A percentile compares a stretch with the other conserved stretches of the same genome.
These are phyloP conservation scores for Cecidostiba fungosa DNA, from an alignment of 2,888 invertebrate genomes.

Conservation along the genomic window DNA sequence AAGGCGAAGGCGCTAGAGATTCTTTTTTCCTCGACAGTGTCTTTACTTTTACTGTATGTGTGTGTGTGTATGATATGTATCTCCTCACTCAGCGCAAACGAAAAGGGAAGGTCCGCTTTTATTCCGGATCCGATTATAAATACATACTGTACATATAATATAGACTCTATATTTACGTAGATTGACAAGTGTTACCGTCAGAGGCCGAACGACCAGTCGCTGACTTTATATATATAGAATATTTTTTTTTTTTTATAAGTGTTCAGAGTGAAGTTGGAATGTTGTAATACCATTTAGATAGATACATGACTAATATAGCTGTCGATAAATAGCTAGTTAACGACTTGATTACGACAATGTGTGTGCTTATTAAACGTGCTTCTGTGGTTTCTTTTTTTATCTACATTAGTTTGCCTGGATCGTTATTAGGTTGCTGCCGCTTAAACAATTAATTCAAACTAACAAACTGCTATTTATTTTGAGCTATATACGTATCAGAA, in stretches of 20 bases:
- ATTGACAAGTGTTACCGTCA: constrained; percentile 22
- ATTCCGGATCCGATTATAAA: constrained; percentile 49
- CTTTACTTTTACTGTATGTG: constrained; percentile 11
- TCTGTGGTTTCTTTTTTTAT: constrained; percentile 8
- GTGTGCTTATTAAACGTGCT: constrained; percentile 50
- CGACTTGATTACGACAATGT: constrained; percentile 10
- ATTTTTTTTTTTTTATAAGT: constrained; percentile 25
- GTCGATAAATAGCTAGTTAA: constrained; percentile 2
- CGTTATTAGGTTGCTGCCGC: constrained; percentile 48
- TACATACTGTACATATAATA: neutral
- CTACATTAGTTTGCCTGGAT: constrained; percentile 50
- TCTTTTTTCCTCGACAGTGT: neutral
- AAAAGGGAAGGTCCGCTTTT: constrained; percentile 45
- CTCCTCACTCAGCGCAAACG: constrained; percentile 52
- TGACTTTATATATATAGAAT: constrained; percentile 16
- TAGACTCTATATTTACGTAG: constrained; percentile 24
- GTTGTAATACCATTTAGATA: constrained; percentile 35
- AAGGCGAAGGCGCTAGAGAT: constrained; percentile 2
- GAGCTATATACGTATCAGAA: neutral
- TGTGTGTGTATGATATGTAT: neutral
- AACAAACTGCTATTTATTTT: constrained; percentile 19
- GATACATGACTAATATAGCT: neutral
- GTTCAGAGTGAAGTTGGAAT: constrained; percentile 51
- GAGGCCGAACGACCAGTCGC: constrained; percentile 48
- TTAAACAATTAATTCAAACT: constrained; percentile 40